Base-by-base conservation (phyloP, 2,888 invertebrate genomes). In the Diogma glabrata region DNA sequence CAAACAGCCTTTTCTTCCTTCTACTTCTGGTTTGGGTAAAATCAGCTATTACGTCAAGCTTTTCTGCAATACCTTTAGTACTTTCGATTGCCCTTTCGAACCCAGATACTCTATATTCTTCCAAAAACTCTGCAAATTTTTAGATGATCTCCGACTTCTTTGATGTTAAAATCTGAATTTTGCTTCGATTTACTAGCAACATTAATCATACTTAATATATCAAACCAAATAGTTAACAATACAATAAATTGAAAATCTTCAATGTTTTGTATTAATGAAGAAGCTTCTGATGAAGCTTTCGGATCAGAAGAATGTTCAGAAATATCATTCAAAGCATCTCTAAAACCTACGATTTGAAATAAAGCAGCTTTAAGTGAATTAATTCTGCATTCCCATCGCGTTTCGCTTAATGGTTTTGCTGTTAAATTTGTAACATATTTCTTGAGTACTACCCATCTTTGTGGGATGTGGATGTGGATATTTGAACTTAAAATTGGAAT, bases 361-460 rank as follows among this genome's bases (percentile, higher is more conserved):
- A 20, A 33, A 17, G 33, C 33, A 33, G 33, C 48, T 33, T 33
- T 48, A 20, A 20, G n/a, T 33, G 20, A 33, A 30, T 48, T 20
- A 33, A 48, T 30, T 33, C 20, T 48, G 33, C 33, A 12, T 14
- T 48, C 30, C 48, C 22, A 48, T 48, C 48, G 30, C 30, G 16
- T 48, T 48, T 48, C 48, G 20, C 48, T 33, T 22, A 48, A 48
- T 33, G 48, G 33, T 33, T 48, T 48, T 9, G 24, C 48, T 48
- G 48, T 33, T 33, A 48, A 33, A 24, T 26, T 24, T n/a, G n/a
- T 24, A 16, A 30, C 48, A 48, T 33, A 33, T 24, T 48, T 33
- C 33, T 30, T 20, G 22, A 48, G 33, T 30, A 48, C 33, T 33
- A 12, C 19, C 12, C 47, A 47, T 47, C 28, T 12, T 47, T 26